These are phyloP conservation scores for Thecocarcelia acutangulata DNA, from an alignment of 2,888 invertebrate species.

Conservation along the genomic window DNA sequence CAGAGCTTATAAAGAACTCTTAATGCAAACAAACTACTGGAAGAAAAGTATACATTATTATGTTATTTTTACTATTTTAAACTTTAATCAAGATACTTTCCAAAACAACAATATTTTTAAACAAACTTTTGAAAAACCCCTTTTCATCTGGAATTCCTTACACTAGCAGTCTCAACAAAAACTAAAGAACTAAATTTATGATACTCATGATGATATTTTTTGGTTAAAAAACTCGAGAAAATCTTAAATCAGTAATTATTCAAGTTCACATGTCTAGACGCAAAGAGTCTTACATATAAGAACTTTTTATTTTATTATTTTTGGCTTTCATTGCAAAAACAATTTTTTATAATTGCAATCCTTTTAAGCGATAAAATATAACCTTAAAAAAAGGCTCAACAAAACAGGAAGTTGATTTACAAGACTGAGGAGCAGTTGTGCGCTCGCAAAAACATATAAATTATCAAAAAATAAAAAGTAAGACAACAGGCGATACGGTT, in stretches of 20 bases:
- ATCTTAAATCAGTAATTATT: conserved; percentile 67
- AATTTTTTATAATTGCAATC: conserved; percentile 15
- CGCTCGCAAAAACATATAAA: conserved; percentile 51
- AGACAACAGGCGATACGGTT: conserved; percentile 26
- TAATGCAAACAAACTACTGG: too few relatives aligned
- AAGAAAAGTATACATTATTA: too few relatives aligned
- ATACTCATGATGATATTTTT: conserved; percentile 38
- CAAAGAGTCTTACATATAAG: conserved; percentile 59
- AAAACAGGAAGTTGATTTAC: conserved; percentile 15
- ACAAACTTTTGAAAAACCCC: too few relatives aligned
- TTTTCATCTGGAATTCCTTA: background rate
- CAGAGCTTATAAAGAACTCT: too few relatives aligned
- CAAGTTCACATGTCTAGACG: conserved; percentile 68
- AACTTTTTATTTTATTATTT: background rate
- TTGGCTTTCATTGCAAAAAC: background rate
- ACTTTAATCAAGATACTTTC: too few relatives aligned
- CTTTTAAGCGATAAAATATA: conserved; percentile 37
- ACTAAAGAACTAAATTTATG: conserved; percentile 47
- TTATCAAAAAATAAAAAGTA: conserved; percentile 46
- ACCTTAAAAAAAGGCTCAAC: background rate
- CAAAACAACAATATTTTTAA: too few relatives aligned
- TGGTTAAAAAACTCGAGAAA: conserved; percentile 57
- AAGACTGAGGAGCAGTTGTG: background rate
- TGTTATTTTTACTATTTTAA: too few relatives aligned
- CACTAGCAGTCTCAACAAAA: background rate